Evolutionary conservation across 2,888 invertebrate species (phyloP), one percentile per base, ranked within the genome.

Genomic region (Rotaria macrura): DNA sequence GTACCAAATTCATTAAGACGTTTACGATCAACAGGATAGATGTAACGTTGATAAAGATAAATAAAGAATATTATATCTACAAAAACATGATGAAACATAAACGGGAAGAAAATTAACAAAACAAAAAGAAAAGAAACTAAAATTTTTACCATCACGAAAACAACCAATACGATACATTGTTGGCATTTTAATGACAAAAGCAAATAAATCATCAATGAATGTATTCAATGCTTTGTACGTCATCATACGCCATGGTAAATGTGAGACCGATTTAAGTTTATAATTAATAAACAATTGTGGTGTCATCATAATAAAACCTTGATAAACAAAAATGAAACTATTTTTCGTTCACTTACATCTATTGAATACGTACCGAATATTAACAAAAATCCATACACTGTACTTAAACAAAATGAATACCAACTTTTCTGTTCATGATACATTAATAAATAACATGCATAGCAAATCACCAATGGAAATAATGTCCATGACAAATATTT

Each of bases 271-370:
- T 90, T 99, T 97, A 88, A 99, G 91, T 91, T 99, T 99, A 92
- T 99, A 99, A 92, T 99, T 99, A 89, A 99, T 99, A 90, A 99
- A 99, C 87, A 99, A 92, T 91, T 99, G 99, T 12, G 99, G 99
- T n/a, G 98, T 99, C 98, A 99, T 99, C 95, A 98, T 96, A 86
- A 99, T 99, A 91, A 99, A 99, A 87, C 99, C 97, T 93, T 65
- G n/a, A n/a, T n/a, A n/a, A n/a, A n/a, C n/a, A n/a, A n/a, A n/a
- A n/a, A n/a, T n/a, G n/a, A n/a, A n/a, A n/a, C n/a, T n/a, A n/a
- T n/a, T n/a, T n/a, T n/a, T n/a, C n/a, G n/a, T n/a, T n/a, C n/a
- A n/a, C n/a, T n/a, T n/a, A n/a, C n/a, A n/a, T n/a, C 25, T 25
- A 6, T 74, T 1, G 12, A 14, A 10, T 43, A 88, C 89, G 87